These are phyloP conservation scores for Panthera leo DNA, from an alignment of 2,113 vertebrate species.

Conservation along the genomic window DNA sequence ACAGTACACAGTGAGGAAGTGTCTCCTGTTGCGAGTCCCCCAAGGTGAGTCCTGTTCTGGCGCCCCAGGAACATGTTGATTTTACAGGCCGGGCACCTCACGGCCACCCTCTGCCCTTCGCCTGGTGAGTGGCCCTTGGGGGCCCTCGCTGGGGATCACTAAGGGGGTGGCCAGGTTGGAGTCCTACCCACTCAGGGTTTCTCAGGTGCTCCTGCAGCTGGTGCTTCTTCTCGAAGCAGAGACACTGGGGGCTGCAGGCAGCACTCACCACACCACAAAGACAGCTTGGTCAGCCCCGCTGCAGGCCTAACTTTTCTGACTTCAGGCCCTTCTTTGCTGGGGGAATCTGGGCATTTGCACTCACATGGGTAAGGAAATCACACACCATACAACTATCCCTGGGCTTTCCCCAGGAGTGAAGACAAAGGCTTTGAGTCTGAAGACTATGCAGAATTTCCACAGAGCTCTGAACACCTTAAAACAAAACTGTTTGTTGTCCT, in stretches of 20 bases:
- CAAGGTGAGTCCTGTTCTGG: slow-evolving; percentile 93
- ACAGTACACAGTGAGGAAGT: slow-evolving; percentile 88
- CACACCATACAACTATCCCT: background rate
- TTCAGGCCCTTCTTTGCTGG: slow-evolving; percentile 86
- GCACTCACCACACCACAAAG: slow-evolving; percentile 95
- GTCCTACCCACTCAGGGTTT: slow-evolving; percentile 82
- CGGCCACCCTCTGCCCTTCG: slow-evolving; percentile 87
- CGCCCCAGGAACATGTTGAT: slow-evolving; percentile 91
- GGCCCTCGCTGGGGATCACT: slow-evolving; percentile 93
- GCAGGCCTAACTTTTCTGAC: slow-evolving; percentile 95
- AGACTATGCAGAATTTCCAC: background rate
- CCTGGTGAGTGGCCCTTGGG: slow-evolving; percentile 83
- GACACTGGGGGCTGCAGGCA: slow-evolving; percentile 91
- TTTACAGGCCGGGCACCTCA: slow-evolving; percentile 93
- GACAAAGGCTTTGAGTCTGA: background rate
- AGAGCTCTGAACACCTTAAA: background rate
- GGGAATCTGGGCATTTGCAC: slow-evolving; percentile 89
- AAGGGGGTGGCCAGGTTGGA: slow-evolving; percentile 90
- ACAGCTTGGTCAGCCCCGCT: slow-evolving; percentile 90
- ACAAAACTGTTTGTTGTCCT: background rate
- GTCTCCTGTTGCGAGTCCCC: slow-evolving; percentile 88
- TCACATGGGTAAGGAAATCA: slow-evolving; percentile 42
- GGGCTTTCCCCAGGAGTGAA: background rate
- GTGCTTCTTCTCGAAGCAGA: background rate
- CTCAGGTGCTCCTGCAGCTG: background rate